phyloP scores from a whole-genome alignment of 1,140 invertebrate species.

The Panulirus ornatus region DNA sequence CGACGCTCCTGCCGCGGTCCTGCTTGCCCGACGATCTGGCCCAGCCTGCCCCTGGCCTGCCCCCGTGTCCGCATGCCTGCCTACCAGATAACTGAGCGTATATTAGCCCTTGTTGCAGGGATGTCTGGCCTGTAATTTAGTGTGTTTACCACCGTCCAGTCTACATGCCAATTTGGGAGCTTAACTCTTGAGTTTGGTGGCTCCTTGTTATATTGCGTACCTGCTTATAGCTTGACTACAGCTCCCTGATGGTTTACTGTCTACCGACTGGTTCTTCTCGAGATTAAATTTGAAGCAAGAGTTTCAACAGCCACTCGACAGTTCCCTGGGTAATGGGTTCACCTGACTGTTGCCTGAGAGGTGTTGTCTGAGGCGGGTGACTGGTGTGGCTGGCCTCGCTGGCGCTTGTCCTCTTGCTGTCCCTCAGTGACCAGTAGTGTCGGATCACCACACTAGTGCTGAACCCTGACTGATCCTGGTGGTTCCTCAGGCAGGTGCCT shows the following conservation, averaged over 20 bases:
- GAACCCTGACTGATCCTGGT: no score
- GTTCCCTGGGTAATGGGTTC: no score
- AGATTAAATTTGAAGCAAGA: no score
- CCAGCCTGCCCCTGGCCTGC: constrained; percentile 23
- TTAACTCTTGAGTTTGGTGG: constrained; percentile 52
- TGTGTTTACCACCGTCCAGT: constrained; percentile 60
- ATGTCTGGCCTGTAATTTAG: constrained; percentile 55
- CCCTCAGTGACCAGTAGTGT: no score
- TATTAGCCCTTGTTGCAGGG: constrained; percentile 65
- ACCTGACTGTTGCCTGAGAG: no score
- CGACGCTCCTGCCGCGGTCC: background rate
- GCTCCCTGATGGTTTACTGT: constrained; percentile 55
- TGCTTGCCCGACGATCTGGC: background rate
- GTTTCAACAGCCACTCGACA: no score
- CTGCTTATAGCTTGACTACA: constrained; percentile 49
- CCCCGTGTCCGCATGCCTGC: constrained; percentile 15
- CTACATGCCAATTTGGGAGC: constrained; percentile 61
- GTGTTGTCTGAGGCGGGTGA: no score
- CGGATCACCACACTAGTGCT: no score
- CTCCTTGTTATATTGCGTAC: constrained; percentile 39
- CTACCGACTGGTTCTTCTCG: no score
- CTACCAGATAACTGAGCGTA: constrained; percentile 38
- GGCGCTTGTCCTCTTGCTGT: no score
- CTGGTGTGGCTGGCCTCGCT: no score
- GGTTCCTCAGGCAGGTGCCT: no score